A percentile compares a stretch with the other conserved stretches of the same genome.
Conservation (phyloP, 92 coral and sea anemone genomes). For the Micromussa lordhowensis region DNA sequence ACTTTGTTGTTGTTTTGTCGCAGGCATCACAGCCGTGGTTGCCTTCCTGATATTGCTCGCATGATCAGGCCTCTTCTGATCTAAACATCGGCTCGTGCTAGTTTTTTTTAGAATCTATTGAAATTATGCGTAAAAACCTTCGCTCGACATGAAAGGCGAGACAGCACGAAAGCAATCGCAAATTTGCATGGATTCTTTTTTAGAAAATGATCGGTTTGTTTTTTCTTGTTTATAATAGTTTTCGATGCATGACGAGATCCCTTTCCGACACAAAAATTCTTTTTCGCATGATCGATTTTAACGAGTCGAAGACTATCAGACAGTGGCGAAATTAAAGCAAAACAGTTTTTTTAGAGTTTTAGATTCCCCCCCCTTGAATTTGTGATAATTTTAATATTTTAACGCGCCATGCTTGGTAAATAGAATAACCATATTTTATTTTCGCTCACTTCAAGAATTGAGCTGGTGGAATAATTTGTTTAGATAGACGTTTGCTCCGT, state of each 20-base stretch:
- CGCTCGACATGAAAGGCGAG: slow-evolving; percentile 23
- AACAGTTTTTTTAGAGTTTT: slow-evolving; percentile 12
- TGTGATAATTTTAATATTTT: slow-evolving; percentile 45
- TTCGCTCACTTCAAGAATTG: slow-evolving; percentile 33
- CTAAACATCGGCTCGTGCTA: slow-evolving; percentile 45
- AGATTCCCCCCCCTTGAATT: slow-evolving; percentile 30
- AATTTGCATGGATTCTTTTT: slow-evolving; percentile 40
- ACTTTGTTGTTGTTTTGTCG: slow-evolving; percentile 55
- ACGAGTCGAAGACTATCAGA: background rate
- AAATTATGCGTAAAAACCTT: slow-evolving; percentile 1
- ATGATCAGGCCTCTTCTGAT: slow-evolving; percentile 41
- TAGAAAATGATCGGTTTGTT: slow-evolving; percentile 54
- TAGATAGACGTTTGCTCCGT: background rate
- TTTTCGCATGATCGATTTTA: slow-evolving; percentile 47
- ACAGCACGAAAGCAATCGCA: slow-evolving; percentile 17
- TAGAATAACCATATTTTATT: slow-evolving; percentile 24
- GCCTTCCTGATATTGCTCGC: slow-evolving; percentile 44
- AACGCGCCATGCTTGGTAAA: slow-evolving; percentile 51
- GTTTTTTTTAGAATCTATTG: background rate
- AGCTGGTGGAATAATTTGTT: slow-evolving; percentile 28
- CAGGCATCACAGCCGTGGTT: slow-evolving; percentile 28
- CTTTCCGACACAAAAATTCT: slow-evolving; percentile 29
- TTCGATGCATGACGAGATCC: slow-evolving; percentile 46
- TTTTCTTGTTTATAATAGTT: slow-evolving; percentile 27
- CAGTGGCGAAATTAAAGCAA: slow-evolving; percentile 6